Conservation (phyloP, 2,888 invertebrate genomes). For the Tubulanus polymorphus region DNA sequence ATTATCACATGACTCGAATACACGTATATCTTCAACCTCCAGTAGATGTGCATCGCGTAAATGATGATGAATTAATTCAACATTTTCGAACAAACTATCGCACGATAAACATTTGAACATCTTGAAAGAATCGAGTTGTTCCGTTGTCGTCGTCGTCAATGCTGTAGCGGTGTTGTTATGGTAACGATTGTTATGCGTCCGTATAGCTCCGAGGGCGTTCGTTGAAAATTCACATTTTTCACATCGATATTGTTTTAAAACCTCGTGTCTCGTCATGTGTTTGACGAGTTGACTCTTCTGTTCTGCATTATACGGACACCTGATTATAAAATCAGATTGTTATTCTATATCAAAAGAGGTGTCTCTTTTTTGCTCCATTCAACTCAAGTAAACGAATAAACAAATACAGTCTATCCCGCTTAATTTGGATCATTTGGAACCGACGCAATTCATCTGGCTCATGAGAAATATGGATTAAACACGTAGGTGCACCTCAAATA, state of each 20-base stretch:
- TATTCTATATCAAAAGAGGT: too few species aligned
- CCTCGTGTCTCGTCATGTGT: constrained; percentile 49
- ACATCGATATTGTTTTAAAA: constrained; percentile 44
- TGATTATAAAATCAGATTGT: constrained; percentile 15
- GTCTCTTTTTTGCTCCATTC: too few species aligned
- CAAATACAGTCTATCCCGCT: not conserved
- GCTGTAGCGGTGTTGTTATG: constrained; percentile 22
- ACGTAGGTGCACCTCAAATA: too few species aligned
- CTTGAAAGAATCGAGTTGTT: constrained; percentile 13
- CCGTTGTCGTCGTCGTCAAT: not conserved
- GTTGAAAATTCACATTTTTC: constrained; percentile 48
- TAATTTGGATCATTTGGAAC: too few species aligned
- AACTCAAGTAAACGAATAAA: not conserved
- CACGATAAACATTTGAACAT: constrained; percentile 49
- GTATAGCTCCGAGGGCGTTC: constrained; percentile 48
- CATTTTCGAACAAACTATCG: constrained; percentile 50
- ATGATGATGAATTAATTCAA: constrained; percentile 50
- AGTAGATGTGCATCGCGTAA: constrained; percentile 41
- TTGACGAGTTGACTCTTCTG: constrained; percentile 47
- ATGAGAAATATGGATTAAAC: too few species aligned
- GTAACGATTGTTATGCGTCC: constrained; percentile 46
- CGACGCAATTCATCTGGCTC: too few species aligned
- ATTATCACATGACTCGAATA: constrained; percentile 13
- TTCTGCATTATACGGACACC: constrained; percentile 48
- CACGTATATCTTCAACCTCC: constrained; percentile 34